Evolutionary conservation across 2,888 invertebrate species (phyloP).

Genomic region (Dryobotodes eremita): DNA sequence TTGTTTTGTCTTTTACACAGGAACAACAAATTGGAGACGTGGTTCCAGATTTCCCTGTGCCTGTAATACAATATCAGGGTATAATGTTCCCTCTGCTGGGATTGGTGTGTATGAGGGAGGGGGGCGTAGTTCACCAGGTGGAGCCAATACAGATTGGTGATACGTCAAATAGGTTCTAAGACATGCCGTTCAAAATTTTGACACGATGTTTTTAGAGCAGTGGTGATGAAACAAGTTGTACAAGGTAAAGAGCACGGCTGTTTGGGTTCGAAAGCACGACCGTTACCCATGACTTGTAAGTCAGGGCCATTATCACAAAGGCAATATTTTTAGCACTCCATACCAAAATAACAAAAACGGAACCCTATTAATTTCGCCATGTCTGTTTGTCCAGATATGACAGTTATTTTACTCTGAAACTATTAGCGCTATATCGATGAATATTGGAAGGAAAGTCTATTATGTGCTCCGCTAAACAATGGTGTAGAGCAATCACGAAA

Average conservation of each 20-base stretch:
- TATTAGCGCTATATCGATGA: neutral
- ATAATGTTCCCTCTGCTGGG: neutral
- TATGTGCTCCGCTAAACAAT: neutral
- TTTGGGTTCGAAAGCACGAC: neutral
- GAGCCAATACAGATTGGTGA: neutral
- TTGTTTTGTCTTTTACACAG: neutral
- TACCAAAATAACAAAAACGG: neutral
- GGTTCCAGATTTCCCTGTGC: neutral
- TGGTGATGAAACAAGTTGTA: neutral
- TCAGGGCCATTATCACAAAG: neutral
- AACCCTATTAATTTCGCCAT: neutral
- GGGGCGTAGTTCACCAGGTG: neutral
- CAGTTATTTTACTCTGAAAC: neutral
- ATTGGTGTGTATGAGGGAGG: neutral
- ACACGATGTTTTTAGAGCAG: neutral
- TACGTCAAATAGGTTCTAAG: neutral
- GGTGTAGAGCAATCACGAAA: neutral
- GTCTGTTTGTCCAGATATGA: neutral
- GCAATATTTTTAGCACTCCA: neutral
- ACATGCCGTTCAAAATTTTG: neutral
- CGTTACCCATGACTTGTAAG: neutral
- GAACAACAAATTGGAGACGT: neutral
- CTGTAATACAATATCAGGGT: neutral
- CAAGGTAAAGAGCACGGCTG: neutral
- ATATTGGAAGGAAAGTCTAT: neutral